Conservation (phyloP, 1,140 invertebrate genomes). For the Bombus consobrinus region DNA sequence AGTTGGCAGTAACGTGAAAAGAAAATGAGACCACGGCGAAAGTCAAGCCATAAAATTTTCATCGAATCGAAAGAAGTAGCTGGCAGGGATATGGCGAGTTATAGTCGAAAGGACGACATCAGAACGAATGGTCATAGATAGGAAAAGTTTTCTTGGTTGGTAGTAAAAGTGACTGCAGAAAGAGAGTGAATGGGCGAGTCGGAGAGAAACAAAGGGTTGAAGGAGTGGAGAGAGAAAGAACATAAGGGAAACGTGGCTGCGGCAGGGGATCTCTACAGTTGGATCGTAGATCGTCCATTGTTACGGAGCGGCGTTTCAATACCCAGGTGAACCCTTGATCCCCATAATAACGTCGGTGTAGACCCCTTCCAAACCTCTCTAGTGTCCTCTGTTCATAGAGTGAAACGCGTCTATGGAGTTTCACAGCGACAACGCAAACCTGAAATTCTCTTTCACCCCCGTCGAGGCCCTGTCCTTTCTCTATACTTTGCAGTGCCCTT, state of each 20-base stretch:
- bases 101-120: slow-evolving; percentile 21
- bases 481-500: slow-evolving; percentile 4
- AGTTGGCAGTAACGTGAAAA: background rate
- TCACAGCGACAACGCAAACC: background rate
- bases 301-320: slow-evolving; percentile 65
- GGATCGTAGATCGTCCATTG: slow-evolving; percentile 62
- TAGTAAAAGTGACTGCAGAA: slow-evolving; percentile 38
- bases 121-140: slow-evolving; percentile 48
- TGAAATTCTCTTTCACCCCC: slow-evolving; percentile 11
- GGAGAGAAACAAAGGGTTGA: background rate
- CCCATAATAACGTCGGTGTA: slow-evolving; percentile 57
- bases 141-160: slow-evolving; percentile 51
- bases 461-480: background rate
- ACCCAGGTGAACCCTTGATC: slow-evolving; percentile 63
- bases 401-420: slow-evolving; percentile 36
- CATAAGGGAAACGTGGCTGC: background rate
- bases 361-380: background rate
- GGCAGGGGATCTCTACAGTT: slow-evolving; percentile 27
- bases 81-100: background rate
- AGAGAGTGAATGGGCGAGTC: background rate
- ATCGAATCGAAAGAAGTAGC: slow-evolving; percentile 31
- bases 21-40: too few species aligned
- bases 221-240: background rate
- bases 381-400: slow-evolving; percentile 17
- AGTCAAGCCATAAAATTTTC: slow-evolving; percentile 25